Conservation (phyloP, 2,113 vertebrate genomes). For the Gambusia affinis region DNA sequence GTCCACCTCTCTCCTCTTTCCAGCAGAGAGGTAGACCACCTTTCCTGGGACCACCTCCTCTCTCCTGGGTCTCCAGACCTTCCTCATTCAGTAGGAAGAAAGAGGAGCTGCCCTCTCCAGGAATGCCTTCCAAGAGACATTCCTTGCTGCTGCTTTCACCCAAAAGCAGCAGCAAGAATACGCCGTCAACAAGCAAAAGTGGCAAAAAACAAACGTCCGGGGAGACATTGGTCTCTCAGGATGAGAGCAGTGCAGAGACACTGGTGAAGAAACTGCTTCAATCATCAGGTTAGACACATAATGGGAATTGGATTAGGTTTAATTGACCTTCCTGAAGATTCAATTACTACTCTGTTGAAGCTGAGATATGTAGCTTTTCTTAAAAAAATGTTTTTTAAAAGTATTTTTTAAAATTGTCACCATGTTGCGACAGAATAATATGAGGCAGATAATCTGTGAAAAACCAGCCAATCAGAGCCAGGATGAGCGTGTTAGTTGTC, state of each 20-base stretch:
- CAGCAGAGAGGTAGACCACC: no score
- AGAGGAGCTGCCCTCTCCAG: not conserved
- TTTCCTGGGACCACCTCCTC: no score
- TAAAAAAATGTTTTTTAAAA: no score
- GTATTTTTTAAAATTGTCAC: no score
- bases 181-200: not conserved
- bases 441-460: no score
- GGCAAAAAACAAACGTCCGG: not conserved
- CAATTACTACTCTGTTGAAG: no score
- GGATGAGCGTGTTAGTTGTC: no score
- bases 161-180: constrained; percentile 1
- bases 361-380: no score
- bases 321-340: no score
- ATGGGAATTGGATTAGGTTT: not conserved
- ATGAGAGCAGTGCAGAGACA: constrained; percentile 19
- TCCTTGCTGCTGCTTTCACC: not conserved
- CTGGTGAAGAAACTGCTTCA: constrained; percentile 49
- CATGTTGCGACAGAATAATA: no score
- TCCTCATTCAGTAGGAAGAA: not conserved
- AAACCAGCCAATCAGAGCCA: no score
- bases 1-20: no score
- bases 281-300: constrained; percentile 47
- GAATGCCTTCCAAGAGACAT: not conserved
- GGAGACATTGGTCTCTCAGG: not conserved
- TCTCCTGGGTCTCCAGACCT: not conserved